A percentile compares a stretch with the other conserved stretches of the same genome.
Evolutionary conservation across 2,888 invertebrate species (phyloP).

Genomic region (Seladonia tumulorum): DNA sequence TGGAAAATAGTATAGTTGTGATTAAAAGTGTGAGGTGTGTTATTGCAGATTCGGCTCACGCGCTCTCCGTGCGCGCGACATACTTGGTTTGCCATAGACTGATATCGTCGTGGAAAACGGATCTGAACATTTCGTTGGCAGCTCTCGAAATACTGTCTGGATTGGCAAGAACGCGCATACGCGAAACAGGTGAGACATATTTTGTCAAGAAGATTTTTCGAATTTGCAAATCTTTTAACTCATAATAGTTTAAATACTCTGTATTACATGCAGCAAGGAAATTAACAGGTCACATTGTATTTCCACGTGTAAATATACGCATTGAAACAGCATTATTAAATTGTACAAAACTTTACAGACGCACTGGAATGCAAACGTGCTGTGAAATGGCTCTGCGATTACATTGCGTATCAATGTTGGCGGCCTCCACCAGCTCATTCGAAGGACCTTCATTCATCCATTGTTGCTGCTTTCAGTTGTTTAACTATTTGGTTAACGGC

Average conservation of each 20-base stretch:
- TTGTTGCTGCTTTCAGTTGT: slow-evolving; percentile 96
- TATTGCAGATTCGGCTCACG: slow-evolving; percentile 91
- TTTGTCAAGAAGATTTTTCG: neutral
- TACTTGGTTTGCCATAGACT: slow-evolving; percentile 97
- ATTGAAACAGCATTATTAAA: slow-evolving; percentile 8
- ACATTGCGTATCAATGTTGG: slow-evolving; percentile 97
- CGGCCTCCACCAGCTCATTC: slow-evolving; percentile 97
- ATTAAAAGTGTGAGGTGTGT: slow-evolving; percentile 6
- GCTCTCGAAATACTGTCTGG: slow-evolving; percentile 96
- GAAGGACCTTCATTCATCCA: slow-evolving; percentile 96
- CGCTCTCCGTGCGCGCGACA: slow-evolving; percentile 95
- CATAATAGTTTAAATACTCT: slow-evolving; percentile 47
- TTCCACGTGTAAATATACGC: slow-evolving; percentile 16
- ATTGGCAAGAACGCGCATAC: slow-evolving; percentile 94
- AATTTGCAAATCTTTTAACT: slow-evolving; percentile 22
- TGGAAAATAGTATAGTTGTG: slow-evolving; percentile 1
- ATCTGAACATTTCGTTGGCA: slow-evolving; percentile 96
- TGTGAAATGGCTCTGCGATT: slow-evolving; percentile 99
- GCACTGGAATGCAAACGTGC: slow-evolving; percentile 95
- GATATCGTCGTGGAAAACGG: slow-evolving; percentile 98
- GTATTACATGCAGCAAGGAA: slow-evolving; percentile 85
- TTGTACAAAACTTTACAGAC: slow-evolving; percentile 86
- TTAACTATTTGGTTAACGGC: slow-evolving; percentile 96
- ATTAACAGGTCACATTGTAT: slow-evolving; percentile 84
- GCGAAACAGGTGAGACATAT: slow-evolving; percentile 91